Evolutionary conservation across 2,797 vertebrate genomes (phyloP).

Genomic region (Paramormyrops hopkinsi): DNA sequence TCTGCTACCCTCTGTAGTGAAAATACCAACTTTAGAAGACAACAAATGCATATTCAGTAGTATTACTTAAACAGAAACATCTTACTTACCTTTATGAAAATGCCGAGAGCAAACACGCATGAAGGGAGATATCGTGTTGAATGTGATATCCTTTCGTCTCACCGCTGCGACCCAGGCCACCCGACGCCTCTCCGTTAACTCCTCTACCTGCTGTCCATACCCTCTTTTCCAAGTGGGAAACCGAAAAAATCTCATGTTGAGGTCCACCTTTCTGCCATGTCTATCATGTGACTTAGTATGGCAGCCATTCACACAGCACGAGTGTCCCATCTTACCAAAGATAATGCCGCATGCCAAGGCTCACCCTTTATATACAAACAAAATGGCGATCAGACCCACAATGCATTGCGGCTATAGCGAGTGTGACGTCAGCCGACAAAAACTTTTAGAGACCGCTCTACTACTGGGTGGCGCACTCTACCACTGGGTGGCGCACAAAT

Average conservation of each 20-base stretch:
- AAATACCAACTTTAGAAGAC: not conserved
- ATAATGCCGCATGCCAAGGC: not conserved
- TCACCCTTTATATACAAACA: not conserved
- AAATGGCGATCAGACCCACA: not conserved
- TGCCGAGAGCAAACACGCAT: conserved; percentile 9
- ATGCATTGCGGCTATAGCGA: not conserved
- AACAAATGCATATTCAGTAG: not conserved
- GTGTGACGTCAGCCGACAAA: not conserved
- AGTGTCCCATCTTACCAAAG: conserved; percentile 11
- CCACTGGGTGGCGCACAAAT: not conserved
- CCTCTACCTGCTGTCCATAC: conserved; percentile 2
- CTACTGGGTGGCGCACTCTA: not conserved
- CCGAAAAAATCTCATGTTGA: not conserved
- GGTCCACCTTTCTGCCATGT: not conserved
- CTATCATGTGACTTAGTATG: conserved; percentile 6
- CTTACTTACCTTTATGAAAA: not conserved
- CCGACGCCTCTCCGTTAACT: not conserved
- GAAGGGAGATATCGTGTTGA: not conserved
- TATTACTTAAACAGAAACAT: not conserved
- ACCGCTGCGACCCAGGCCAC: not conserved
- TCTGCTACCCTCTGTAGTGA: not conserved
- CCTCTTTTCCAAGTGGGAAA: not conserved
- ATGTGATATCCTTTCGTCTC: not conserved
- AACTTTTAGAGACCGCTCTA: not conserved
- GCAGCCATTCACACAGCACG: conserved; percentile 4